phyloP scores from a whole-genome alignment of 2,888 invertebrate species.

The Scelioninae gen. 1 region DNA sequence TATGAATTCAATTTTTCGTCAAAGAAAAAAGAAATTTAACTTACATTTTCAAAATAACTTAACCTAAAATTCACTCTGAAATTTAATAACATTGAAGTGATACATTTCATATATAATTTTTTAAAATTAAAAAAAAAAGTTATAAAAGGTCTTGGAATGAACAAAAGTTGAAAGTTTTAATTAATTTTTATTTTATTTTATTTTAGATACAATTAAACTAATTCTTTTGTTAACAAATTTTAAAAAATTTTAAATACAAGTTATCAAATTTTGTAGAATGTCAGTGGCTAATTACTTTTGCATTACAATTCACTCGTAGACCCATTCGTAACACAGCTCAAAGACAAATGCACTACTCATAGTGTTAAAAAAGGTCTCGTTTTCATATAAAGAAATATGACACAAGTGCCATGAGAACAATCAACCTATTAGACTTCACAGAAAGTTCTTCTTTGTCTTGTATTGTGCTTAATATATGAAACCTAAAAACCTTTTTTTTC shows the following conservation, averaged over 20 bases:
- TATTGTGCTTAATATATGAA: slow-evolving; percentile 18
- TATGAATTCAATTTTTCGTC: no score
- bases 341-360: slow-evolving; percentile 29
- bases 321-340: slow-evolving; percentile 17
- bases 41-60: no score
- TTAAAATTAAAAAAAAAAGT: no score
- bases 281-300: slow-evolving; percentile 15
- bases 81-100: no score
- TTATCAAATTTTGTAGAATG: slow-evolving; percentile 5
- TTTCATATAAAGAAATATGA: slow-evolving; percentile 27
- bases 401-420: slow-evolving; percentile 33
- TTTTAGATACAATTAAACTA: no score
- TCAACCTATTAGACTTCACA: slow-evolving; percentile 28
- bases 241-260: neutral
- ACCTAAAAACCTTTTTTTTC: slow-evolving; percentile 9
- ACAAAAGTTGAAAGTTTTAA: no score
- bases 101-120: no score
- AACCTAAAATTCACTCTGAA: no score
- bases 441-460: slow-evolving; percentile 6
- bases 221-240: no score
- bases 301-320: neutral
- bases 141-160: no score
- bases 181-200: no score
- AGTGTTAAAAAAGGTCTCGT: slow-evolving; percentile 23
- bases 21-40: no score